Conservation (phyloP, 2,113 vertebrate genomes). For the Pelecanus crispus region DNA sequence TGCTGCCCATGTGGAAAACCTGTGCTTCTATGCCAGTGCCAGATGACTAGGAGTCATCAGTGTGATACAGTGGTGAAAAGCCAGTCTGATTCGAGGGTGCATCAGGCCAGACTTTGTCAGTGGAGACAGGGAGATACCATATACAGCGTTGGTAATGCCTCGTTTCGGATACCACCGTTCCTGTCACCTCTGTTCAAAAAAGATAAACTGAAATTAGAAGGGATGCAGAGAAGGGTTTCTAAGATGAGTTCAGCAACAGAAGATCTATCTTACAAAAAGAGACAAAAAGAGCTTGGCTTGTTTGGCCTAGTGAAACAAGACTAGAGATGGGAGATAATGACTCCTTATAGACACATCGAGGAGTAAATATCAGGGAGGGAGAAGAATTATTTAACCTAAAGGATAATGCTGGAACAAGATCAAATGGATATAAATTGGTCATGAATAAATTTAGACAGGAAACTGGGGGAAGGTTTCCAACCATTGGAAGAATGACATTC, state of each 20-base stretch:
- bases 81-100: neutral
- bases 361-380: neutral
- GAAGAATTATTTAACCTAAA: slow-evolving; percentile 2
- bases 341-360: neutral
- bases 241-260: neutral
- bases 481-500: neutral
- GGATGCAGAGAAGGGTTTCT: neutral
- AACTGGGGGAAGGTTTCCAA: neutral
- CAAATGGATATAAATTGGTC: slow-evolving; percentile 15
- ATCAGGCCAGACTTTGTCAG: neutral
- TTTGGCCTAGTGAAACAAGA: neutral
- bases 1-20: neutral
- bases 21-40: neutral
- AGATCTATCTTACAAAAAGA: neutral
- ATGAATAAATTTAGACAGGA: slow-evolving; percentile 45
- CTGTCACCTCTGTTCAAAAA: neutral
- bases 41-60: neutral
- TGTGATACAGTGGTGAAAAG: neutral
- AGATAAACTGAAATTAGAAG: neutral
- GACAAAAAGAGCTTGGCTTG: neutral
- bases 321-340: neutral
- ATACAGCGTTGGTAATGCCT: neutral
- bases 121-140: neutral
- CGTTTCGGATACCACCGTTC: fast-evolving
- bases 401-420: slow-evolving; percentile 18